Percentiles rank a stretch among this genome's conserved stretches.
Evolutionary conservation across 1,140 invertebrate species (phyloP).

Genomic region (Megalonaias nervosa): DNA sequence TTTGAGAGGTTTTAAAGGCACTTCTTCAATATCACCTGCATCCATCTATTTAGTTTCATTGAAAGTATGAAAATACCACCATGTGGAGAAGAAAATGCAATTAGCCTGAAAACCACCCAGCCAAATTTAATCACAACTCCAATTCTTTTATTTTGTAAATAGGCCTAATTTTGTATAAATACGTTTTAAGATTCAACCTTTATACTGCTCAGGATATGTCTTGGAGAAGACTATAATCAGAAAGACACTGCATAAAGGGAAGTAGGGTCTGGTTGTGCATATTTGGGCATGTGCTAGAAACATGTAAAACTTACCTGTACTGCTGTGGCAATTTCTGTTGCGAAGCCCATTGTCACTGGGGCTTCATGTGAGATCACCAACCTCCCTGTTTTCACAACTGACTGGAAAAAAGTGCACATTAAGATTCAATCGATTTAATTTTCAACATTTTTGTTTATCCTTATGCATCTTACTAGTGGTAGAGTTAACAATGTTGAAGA

Average conservation of each 20-base stretch:
- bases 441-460: not conserved
- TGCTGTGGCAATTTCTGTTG: conserved; percentile 94
- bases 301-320: conserved; percentile 82
- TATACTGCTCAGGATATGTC: not conserved
- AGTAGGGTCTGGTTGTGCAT: not conserved
- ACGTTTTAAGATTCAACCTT: not conserved
- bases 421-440: not conserved
- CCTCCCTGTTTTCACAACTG: conserved; percentile 94
- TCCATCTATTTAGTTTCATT: too few relatives aligned
- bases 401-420: conserved; percentile 78
- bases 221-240: not conserved
- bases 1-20: too few relatives aligned
- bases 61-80: too few relatives aligned
- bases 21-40: too few relatives aligned
- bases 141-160: too few relatives aligned
- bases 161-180: not conserved
- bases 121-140: too few relatives aligned
- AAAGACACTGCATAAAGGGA: not conserved
- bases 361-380: conserved; percentile 96
- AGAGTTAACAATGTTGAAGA: too few relatives aligned
- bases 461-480: too few relatives aligned
- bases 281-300: not conserved
- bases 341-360: conserved; percentile 95
- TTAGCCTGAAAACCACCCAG: too few relatives aligned
- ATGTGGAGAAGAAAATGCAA: too few relatives aligned